A percentile compares a stretch with the other conserved stretches of the same genome.
These are phyloP conservation scores for Nomada ferruginata DNA, from an alignment of 2,888 invertebrate species.

Conservation along the genomic window DNA sequence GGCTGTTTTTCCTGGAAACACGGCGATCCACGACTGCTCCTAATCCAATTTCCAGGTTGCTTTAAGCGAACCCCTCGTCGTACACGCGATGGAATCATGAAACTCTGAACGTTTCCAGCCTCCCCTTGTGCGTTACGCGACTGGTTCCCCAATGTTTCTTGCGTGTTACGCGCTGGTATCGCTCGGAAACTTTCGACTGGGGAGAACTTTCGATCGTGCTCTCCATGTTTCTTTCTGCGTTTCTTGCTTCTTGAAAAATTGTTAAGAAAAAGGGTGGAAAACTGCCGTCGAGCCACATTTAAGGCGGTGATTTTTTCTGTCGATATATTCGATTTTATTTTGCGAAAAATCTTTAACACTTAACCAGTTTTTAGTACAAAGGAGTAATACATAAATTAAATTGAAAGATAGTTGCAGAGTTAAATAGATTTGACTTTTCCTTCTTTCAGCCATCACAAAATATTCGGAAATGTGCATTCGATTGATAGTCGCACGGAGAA, in stretches of 20 bases:
- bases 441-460: not conserved
- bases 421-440: no score
- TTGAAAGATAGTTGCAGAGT: not conserved
- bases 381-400: not conserved
- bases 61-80: conserved; percentile 43
- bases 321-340: conserved; percentile 5
- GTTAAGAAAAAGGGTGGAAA: not conserved
- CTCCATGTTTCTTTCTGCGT: not conserved
- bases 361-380: conserved; percentile 8
- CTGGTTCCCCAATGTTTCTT: conserved; percentile 15
- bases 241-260: conserved; percentile 2
- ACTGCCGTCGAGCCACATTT: conserved; percentile 43
- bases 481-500: conserved; percentile 33
- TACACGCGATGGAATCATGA: conserved; percentile 56
- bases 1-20: conserved; percentile 46
- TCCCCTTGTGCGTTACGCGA: conserved; percentile 38
- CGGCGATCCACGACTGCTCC: conserved; percentile 23
- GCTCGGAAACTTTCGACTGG: conserved; percentile 35
- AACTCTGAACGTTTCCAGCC: conserved; percentile 35
- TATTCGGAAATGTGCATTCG: not conserved
- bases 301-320: conserved; percentile 11
- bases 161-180: conserved; percentile 26
- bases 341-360: no score
- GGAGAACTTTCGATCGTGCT: conserved; percentile 37
- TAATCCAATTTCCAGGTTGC: conserved; percentile 60